Conservation (phyloP, 2,797 vertebrate species). For the Acanthiza pusilla region DNA sequence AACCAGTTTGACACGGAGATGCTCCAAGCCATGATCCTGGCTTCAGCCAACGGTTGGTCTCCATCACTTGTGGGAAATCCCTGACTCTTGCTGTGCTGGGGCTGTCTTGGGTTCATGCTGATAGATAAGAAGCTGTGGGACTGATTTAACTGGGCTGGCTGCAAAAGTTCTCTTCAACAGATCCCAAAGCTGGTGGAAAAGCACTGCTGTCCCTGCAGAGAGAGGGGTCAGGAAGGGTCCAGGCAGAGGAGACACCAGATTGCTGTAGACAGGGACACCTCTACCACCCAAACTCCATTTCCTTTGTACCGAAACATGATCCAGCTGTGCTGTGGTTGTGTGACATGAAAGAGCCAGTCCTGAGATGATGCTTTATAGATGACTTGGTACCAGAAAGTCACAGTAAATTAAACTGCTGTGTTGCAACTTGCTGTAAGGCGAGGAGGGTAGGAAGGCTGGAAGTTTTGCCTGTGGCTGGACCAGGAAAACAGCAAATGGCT, state of each 20-base stretch:
- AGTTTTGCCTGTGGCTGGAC: background rate
- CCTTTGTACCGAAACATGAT: accelerated
- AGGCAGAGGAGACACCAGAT: background rate
- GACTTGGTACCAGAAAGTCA: background rate
- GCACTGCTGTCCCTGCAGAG: background rate
- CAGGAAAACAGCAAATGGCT: background rate
- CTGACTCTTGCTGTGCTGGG: accelerated
- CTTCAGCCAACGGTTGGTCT: slow-evolving; percentile 90
- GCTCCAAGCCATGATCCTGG: slow-evolving; percentile 96
- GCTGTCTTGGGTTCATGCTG: background rate
- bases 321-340: background rate
- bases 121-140: background rate
- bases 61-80: background rate
- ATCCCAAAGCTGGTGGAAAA: background rate
- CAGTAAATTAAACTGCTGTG: background rate
- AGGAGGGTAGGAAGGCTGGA: background rate
- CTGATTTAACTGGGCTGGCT: background rate
- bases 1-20: slow-evolving; percentile 96
- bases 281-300: background rate
- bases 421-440: background rate
- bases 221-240: background rate
- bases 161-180: background rate
- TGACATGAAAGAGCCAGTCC: background rate
- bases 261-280: background rate
- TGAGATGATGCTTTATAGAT: background rate